These are phyloP conservation scores for Magallana angulata DNA, from an alignment of 1,140 invertebrate genomes.

Conservation along the genomic window DNA sequence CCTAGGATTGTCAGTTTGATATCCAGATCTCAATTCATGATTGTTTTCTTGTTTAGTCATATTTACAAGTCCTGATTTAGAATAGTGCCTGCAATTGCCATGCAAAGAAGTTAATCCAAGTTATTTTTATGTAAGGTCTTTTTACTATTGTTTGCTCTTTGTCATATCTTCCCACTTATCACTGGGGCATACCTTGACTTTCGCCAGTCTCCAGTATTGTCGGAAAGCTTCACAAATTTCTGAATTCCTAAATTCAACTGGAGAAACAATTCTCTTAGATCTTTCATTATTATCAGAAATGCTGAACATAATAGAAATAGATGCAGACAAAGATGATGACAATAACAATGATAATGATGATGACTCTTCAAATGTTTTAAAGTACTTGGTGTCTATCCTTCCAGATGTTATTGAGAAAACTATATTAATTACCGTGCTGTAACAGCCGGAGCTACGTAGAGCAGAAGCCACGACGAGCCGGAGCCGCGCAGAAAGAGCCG, in stretches of 20 bases:
- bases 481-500: too few species aligned
- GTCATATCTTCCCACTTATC: neutral
- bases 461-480: too few species aligned
- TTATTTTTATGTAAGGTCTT: neutral
- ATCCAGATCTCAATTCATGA: neutral
- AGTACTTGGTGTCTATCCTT: too few species aligned
- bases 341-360: too few species aligned
- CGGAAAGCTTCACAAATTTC: neutral
- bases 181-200: neutral
- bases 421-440: too few species aligned
- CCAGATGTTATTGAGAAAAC: too few species aligned
- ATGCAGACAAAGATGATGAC: too few species aligned
- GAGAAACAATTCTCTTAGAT: neutral
- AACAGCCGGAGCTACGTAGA: too few species aligned
- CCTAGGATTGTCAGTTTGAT: neutral
- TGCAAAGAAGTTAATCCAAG: neutral
- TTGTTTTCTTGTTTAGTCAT: neutral
- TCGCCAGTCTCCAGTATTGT: neutral
- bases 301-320: too few species aligned
- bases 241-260: neutral
- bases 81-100: neutral
- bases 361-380: too few species aligned
- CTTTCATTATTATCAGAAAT: too few species aligned
- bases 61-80: neutral
- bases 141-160: neutral